Conservation (phyloP, 2,113 vertebrate species). For the Oryzias woworae region DNA sequence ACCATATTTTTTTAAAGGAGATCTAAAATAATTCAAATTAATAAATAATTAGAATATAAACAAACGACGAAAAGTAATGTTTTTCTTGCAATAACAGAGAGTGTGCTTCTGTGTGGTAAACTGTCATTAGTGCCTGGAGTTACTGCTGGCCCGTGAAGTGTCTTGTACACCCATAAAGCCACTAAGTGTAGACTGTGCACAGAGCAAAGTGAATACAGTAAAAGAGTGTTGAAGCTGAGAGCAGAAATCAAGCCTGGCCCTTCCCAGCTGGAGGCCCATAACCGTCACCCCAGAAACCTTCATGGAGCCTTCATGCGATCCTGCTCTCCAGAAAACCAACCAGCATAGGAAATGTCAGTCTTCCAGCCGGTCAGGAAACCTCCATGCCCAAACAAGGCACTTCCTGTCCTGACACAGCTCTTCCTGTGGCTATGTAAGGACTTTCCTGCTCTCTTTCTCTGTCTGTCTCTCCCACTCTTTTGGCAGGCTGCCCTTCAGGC, state of each 20-base stretch:
- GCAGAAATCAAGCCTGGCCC: slow-evolving; percentile 59
- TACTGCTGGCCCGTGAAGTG: slow-evolving; percentile 42
- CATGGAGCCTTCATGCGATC: slow-evolving; percentile 77
- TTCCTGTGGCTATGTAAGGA: slow-evolving; percentile 85
- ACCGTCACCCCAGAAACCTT: slow-evolving; percentile 69
- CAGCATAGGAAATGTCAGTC: slow-evolving; percentile 79
- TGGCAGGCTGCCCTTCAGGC: slow-evolving; percentile 76
- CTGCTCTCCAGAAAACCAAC: slow-evolving; percentile 69
- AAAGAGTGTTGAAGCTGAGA: slow-evolving; percentile 52
- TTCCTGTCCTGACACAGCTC: slow-evolving; percentile 80
- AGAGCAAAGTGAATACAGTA: slow-evolving; percentile 24
- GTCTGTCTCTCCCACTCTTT: slow-evolving; percentile 60
- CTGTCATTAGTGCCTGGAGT: slow-evolving; percentile 28
- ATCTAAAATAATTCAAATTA: too few relatives aligned
- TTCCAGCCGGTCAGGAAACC: slow-evolving; percentile 76
- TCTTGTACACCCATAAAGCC: slow-evolving; percentile 41
- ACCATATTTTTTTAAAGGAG: too few relatives aligned
- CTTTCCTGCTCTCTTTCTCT: slow-evolving; percentile 74
- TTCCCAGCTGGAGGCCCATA: slow-evolving; percentile 49
- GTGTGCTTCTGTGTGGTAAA: slow-evolving; percentile 2
- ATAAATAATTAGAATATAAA: too few relatives aligned
- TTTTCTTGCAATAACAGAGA: too few relatives aligned
- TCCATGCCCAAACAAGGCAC: slow-evolving; percentile 80
- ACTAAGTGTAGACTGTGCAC: slow-evolving; percentile 37
- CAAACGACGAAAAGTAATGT: too few relatives aligned